Evolutionary conservation across 2,797 vertebrate species (phyloP).

Genomic region (Erpetoichthys calabaricus): DNA sequence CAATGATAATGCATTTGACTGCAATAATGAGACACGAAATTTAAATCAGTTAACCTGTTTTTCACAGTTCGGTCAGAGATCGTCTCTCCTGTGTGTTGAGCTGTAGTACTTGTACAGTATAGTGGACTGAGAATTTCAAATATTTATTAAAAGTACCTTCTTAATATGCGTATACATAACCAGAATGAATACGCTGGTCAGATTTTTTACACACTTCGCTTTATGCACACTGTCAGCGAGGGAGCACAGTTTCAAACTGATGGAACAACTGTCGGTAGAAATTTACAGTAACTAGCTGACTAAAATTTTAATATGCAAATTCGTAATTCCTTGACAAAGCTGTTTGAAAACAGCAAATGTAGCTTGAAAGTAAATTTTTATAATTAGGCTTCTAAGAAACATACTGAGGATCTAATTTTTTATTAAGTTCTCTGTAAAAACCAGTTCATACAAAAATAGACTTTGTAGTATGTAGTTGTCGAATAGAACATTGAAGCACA

Average conservation of each 20-base stretch:
- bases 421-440: too few species aligned
- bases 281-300: constrained; percentile 19
- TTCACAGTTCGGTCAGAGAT: constrained; percentile 36
- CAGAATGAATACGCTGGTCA: too few species aligned
- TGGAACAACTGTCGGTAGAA: constrained; percentile 23
- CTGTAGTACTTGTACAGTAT: constrained; percentile 84
- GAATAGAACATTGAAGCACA: constrained; percentile 10
- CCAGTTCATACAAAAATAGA: background rate
- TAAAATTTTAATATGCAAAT: constrained; percentile 39
- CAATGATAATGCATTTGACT: constrained; percentile 68
- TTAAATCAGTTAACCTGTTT: constrained; percentile 35
- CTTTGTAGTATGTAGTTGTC: constrained; percentile 11
- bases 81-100: constrained; percentile 50
- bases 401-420: constrained; percentile 3
- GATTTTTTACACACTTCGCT: constrained; percentile 9
- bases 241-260: constrained; percentile 23
- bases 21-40: constrained; percentile 51
- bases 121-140: constrained; percentile 68
- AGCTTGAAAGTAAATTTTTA: constrained; percentile 17
- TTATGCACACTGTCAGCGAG: constrained; percentile 1
- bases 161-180: too few species aligned
- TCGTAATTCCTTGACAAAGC: constrained; percentile 11
- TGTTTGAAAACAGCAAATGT: constrained; percentile 32
- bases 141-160: constrained; percentile 76
- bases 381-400: background rate